phyloP scores from a whole-genome alignment of 2,797 vertebrate species.

The Sebastes reedi region DNA sequence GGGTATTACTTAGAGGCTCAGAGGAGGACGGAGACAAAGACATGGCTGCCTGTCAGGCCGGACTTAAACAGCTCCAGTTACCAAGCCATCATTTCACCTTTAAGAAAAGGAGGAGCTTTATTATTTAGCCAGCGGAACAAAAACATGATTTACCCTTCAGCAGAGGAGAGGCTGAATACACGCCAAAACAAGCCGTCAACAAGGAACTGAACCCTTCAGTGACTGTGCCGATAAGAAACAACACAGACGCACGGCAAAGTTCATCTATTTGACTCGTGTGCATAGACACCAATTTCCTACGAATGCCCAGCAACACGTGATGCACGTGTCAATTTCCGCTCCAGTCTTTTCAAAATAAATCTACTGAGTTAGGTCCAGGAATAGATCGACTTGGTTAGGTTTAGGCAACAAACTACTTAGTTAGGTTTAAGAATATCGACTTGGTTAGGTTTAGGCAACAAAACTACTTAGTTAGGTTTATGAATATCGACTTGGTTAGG shows the following conservation, averaged over 20 bases:
- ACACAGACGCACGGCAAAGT: too few relatives aligned
- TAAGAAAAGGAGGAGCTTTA: conserved; percentile 11
- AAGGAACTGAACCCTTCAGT: background rate
- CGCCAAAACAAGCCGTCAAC: background rate
- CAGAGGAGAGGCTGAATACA: background rate
- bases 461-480: too few relatives aligned
- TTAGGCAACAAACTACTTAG: too few relatives aligned
- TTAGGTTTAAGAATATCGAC: too few relatives aligned
- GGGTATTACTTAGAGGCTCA: conserved; percentile 33
- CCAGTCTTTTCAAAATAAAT: too few relatives aligned
- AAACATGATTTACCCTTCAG: background rate
- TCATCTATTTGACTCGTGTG: too few relatives aligned
- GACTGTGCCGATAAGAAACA: background rate
- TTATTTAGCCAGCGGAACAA: conserved; percentile 3
- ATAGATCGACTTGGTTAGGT: too few relatives aligned
- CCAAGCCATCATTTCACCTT: background rate
- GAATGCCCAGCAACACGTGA: too few relatives aligned
- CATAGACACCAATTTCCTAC: too few relatives aligned
- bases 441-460: too few relatives aligned
- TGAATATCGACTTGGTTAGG: fast-evolving
- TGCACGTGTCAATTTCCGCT: too few relatives aligned
- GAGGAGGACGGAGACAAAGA: conserved; percentile 33
- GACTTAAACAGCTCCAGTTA: conserved; percentile 41
- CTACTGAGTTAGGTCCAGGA: too few relatives aligned
- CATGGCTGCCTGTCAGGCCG: conserved; percentile 12